Evolutionary conservation across 1,140 invertebrate genomes (phyloP), one percentile per base, ranked within the genome.

Genomic region (Vanessa tameamea): DNA sequence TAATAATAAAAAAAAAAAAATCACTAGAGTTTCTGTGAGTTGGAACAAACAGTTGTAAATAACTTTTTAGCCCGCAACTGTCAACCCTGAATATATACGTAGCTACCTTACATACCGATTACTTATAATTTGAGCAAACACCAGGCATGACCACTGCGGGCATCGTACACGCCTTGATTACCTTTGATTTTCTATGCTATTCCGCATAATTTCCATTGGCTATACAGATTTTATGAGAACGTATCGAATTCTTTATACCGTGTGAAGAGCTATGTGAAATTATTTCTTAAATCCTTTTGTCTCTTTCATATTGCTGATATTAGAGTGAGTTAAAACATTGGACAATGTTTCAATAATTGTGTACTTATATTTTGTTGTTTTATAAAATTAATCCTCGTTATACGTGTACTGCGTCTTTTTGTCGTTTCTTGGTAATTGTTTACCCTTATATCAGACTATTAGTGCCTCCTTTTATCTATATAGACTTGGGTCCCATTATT

Each of bases 11-110:
- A 31, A 31, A 6, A 6, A 31, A 31, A 6, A 0, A 1, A 31
- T 31, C 6, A 31, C 6, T 31, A 31, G 6, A 31, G 26, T 31
- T 31, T 31, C 26, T 31, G 26, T 31, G 6, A 31, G 2, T 31
- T 31, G 26, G 26, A 31, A 31, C 26, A 31, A 53, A n/a, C 16
- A 7, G 15, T 53, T 5, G n/a, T n/a, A 53, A 53, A 53, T 53
- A n/a, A 26, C 55, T 20, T 57, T 57, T 51, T 13, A 14, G 9
- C 48, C 13, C 9, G 5, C 7, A 26, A 26, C 55, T 37, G 13
- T n/a, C 57, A 61, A 37, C 57, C 57, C 57, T 61, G 55, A 57
- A 31, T 51, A 2, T 51, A 51, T 51, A 43, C 37, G 48, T 51
- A 37, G 57, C 23, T 13, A 57, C 23, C 20, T 9, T 61, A 37